Conservation (phyloP, 2,888 invertebrate species). For the Cephonodes hylas region DNA sequence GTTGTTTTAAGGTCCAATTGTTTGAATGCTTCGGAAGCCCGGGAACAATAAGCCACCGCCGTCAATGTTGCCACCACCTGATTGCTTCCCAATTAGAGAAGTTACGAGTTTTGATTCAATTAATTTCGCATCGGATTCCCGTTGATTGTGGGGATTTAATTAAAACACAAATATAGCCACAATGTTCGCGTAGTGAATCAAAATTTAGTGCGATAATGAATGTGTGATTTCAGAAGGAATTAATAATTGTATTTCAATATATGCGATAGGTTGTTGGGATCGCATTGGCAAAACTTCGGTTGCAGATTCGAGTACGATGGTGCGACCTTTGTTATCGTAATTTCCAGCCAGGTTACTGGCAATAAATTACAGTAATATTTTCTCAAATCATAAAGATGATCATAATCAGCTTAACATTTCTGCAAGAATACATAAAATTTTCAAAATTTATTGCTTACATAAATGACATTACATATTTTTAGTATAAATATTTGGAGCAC, state of each 20-base stretch:
- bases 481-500: too few relatives aligned
- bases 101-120: conserved; percentile 30
- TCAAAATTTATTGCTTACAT: too few relatives aligned
- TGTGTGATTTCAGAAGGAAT: neutral
- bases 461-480: too few relatives aligned
- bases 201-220: neutral
- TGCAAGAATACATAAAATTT: too few relatives aligned
- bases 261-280: too few relatives aligned
- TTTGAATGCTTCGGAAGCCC: neutral
- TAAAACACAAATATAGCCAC: conserved; percentile 14
- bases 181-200: neutral
- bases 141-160: conserved; percentile 16
- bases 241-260: neutral
- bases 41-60: conserved; percentile 22
- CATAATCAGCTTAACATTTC: too few relatives aligned
- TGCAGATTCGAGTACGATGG: too few relatives aligned
- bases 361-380: too few relatives aligned
- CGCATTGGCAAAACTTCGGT: too few relatives aligned
- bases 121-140: conserved; percentile 26
- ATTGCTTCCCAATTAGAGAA: conserved; percentile 30
- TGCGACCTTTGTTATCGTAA: too few relatives aligned
- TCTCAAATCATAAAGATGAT: too few relatives aligned
- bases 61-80: conserved; percentile 18
- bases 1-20: neutral
- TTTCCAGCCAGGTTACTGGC: too few relatives aligned